phyloP scores from a whole-genome alignment of 2,113 vertebrate species.

The Murina feae region DNA sequence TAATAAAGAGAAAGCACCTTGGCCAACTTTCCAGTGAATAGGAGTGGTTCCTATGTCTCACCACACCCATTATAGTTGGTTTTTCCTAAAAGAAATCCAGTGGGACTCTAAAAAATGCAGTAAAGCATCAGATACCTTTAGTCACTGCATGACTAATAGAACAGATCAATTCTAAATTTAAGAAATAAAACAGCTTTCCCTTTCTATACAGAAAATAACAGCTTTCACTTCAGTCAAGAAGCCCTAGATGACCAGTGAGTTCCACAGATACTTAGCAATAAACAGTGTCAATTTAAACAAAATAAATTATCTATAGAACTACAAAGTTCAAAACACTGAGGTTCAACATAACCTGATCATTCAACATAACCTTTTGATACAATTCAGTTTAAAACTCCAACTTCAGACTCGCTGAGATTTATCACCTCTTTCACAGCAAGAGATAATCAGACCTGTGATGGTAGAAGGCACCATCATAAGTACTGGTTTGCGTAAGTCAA shows the following conservation, averaged over 20 bases:
- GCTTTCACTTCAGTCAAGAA: constrained; percentile 31
- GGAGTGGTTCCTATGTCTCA: constrained; percentile 73
- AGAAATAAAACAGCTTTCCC: constrained; percentile 45
- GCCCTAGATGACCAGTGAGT: background rate
- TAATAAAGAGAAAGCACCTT: constrained; percentile 66
- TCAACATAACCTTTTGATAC: background rate
- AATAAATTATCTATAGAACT: background rate
- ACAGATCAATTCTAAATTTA: constrained; percentile 53
- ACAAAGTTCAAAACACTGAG: background rate
- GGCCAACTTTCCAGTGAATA: constrained; percentile 65
- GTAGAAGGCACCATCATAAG: background rate
- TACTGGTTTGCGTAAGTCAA: background rate
- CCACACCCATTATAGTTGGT: constrained; percentile 76
- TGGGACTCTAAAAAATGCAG: constrained; percentile 53
- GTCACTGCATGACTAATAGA: constrained; percentile 56
- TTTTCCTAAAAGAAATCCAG: constrained; percentile 64
- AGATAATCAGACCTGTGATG: background rate
- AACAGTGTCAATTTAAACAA: constrained; percentile 19
- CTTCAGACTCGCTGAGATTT: background rate
- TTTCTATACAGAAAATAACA: constrained; percentile 33
- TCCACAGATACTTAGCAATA: constrained; percentile 16
- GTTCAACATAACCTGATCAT: background rate
- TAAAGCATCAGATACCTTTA: constrained; percentile 57
- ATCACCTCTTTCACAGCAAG: background rate
- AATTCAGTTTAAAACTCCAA: background rate